These are phyloP conservation scores for Tachyglossus aculeatus DNA, from an alignment of 2,797 vertebrate species.

Conservation along the genomic window DNA sequence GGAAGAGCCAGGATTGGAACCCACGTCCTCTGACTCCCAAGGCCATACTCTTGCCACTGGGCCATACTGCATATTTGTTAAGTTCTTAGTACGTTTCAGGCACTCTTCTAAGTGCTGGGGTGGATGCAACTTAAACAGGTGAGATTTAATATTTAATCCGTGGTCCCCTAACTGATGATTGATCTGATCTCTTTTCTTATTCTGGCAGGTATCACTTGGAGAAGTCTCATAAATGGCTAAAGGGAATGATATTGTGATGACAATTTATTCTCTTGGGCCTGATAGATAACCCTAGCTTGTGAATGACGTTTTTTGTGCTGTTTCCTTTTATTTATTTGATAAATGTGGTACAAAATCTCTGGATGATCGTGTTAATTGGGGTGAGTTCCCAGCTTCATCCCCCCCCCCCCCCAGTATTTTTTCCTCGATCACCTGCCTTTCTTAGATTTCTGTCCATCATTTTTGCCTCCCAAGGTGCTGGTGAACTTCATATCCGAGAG, in stretches of 20 bases:
- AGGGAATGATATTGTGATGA: constrained; percentile 8
- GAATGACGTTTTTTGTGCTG: neutral
- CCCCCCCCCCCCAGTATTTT: constrained; percentile 41
- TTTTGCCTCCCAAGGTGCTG: constrained; percentile 56
- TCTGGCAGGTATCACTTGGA: neutral
- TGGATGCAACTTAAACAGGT: too few relatives aligned
- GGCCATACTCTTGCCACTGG: too few relatives aligned
- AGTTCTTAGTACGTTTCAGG: neutral
- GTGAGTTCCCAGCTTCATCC: constrained; percentile 29
- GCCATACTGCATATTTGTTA: too few relatives aligned
- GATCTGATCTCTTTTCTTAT: neutral
- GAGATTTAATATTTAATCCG: neutral
- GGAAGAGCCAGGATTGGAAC: too few relatives aligned
- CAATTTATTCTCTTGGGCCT: constrained; percentile 53
- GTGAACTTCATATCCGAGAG: neutral
- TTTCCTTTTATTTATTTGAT: constrained; percentile 37
- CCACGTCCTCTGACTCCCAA: too few relatives aligned
- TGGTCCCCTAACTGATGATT: neutral
- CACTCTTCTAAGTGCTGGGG: neutral
- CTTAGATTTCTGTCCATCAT: constrained; percentile 56
- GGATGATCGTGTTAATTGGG: constrained; percentile 15
- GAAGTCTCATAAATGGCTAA: constrained; percentile 7
- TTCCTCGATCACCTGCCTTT: constrained; percentile 52
- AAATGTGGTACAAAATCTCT: constrained; percentile 25
- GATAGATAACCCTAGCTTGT: neutral